Evolutionary conservation across 2,888 invertebrate genomes (phyloP).

Genomic region (Cephus nigrinus): DNA sequence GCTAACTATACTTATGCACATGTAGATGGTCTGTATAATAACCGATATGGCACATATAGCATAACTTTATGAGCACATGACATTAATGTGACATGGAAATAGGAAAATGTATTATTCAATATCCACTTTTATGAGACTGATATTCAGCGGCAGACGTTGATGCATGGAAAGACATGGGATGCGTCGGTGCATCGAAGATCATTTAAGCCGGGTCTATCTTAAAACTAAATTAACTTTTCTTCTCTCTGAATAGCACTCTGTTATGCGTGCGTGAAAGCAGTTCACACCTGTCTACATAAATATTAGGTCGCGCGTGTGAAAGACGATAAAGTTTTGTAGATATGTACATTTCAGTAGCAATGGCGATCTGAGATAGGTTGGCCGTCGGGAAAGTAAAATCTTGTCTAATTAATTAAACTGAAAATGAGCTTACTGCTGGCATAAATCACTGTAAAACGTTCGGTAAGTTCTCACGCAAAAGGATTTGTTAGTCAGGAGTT

Average conservation of each 20-base stretch:
- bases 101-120: not conserved
- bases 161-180: no score
- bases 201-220: no score
- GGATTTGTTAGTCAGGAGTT: no score
- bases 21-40: no score
- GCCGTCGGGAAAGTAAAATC: not conserved
- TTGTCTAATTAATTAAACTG: slow-evolving; percentile 1
- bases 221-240: no score
- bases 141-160: not conserved
- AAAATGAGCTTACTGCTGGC: not conserved
- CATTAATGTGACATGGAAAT: no score
- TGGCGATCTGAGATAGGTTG: not conserved
- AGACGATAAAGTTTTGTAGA: slow-evolving; percentile 16
- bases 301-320: slow-evolving; percentile 12
- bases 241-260: not conserved
- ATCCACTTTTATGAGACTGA: not conserved
- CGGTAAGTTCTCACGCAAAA: no score
- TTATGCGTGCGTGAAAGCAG: slow-evolving; percentile 15
- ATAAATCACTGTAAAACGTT: not conserved
- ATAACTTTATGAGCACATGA: no score
- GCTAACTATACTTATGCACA: slow-evolving; percentile 21
- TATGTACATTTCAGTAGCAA: not conserved
- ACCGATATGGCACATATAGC: no score
- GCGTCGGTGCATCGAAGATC: no score
- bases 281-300: slow-evolving; percentile 18